phyloP scores from a whole-genome alignment of 2,113 vertebrate genomes.

The Phaethon lepturus region DNA sequence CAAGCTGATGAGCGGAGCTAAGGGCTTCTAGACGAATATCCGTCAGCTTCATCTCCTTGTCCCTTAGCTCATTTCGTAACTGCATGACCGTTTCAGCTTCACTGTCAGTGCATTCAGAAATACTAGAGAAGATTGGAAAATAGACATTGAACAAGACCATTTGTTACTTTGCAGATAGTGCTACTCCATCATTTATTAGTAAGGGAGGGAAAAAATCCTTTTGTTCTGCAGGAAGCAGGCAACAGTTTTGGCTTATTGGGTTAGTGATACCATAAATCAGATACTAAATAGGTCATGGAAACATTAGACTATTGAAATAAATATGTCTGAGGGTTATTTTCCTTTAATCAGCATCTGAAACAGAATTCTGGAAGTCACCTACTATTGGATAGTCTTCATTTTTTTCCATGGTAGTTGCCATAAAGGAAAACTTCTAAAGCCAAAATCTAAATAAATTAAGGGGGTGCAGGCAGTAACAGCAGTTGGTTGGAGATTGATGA shows the following conservation, averaged over 20 bases:
- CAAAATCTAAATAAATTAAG: not conserved
- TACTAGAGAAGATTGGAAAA: constrained; percentile 64
- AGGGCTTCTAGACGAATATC: constrained; percentile 97
- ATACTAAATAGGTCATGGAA: not conserved
- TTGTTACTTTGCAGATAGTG: not conserved
- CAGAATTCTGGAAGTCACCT: not conserved
- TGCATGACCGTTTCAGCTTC: constrained; percentile 96
- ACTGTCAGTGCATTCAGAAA: constrained; percentile 91
- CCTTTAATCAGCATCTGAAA: not conserved
- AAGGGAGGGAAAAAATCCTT: not conserved
- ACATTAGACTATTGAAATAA: not conserved
- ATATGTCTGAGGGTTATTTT: not conserved
- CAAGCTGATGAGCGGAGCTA: constrained; percentile 96
- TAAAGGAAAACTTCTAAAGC: constrained; percentile 9
- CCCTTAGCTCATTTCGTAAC: constrained; percentile 92
- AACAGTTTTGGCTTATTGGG: not conserved
- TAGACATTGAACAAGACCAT: not conserved
- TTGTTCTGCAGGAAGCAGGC: not conserved
- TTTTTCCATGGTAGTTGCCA: not conserved
- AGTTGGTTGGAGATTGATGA: constrained; percentile 28
- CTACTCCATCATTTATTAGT: not conserved
- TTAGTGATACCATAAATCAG: not conserved
- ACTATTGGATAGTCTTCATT: not conserved
- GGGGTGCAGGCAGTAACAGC: not conserved
- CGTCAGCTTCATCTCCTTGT: constrained; percentile 99